Conservation (phyloP, 2,888 invertebrate species). For the Onthophagus sagittarius region DNA sequence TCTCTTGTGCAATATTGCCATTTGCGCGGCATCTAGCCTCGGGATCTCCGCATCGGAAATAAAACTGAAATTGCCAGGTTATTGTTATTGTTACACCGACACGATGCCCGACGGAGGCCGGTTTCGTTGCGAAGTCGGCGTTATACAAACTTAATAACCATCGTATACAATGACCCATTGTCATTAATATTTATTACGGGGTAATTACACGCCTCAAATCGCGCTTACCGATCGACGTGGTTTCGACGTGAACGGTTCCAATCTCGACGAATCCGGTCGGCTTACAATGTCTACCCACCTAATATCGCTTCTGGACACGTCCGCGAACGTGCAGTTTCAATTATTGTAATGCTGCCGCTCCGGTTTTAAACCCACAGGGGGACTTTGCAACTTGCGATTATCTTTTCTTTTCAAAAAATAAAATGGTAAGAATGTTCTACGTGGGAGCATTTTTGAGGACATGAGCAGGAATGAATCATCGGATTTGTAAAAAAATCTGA, state of each 20-base stretch:
- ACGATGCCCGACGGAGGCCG: background rate
- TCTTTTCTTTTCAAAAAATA: background rate
- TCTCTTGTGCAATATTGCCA: background rate
- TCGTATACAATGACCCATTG: slow-evolving; percentile 10
- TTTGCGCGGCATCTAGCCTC: background rate
- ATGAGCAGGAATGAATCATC: background rate
- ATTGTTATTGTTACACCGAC: background rate
- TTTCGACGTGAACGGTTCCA: background rate
- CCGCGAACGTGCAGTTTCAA: background rate
- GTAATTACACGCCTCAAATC: slow-evolving; percentile 12
- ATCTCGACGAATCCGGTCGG: background rate
- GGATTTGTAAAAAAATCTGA: too few relatives aligned
- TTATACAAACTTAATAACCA: background rate
- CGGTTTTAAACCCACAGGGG: background rate
- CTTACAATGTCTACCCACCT: background rate
- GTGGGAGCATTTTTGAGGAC: background rate
- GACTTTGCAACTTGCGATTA: background rate
- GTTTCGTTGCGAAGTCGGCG: background rate
- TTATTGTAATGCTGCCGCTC: background rate
- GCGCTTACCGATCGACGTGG: background rate
- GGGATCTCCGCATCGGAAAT: background rate
- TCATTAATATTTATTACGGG: slow-evolving; percentile 11
- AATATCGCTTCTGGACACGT: background rate
- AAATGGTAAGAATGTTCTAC: background rate
- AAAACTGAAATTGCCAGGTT: background rate